Conservation (phyloP, 2,797 vertebrate genomes). For the Antennarius maculatus region DNA sequence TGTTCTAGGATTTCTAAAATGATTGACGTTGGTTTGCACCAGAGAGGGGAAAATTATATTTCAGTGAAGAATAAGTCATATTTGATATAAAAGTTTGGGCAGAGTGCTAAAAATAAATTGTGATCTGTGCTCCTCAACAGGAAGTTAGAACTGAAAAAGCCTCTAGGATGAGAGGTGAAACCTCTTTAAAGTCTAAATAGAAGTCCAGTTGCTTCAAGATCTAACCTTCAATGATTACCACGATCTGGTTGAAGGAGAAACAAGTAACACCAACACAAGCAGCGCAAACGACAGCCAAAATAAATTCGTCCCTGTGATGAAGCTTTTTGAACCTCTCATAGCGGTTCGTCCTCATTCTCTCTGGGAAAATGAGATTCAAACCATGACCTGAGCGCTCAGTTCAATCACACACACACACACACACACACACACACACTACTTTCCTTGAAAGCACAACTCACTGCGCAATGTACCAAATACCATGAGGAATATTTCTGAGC, state of each 20-base stretch:
- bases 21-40: background rate
- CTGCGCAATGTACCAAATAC: conserved; percentile 30
- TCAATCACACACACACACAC: conserved; percentile 39
- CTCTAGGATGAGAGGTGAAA: too few species aligned
- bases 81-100: background rate
- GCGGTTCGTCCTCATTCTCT: conserved; percentile 47
- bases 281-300: background rate
- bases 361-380: conserved; percentile 55
- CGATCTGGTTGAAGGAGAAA: too few species aligned
- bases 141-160: too few species aligned
- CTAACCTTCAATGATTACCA: too few species aligned
- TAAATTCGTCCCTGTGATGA: background rate
- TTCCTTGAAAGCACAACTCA: conserved; percentile 40
- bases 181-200: too few species aligned
- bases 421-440: background rate
- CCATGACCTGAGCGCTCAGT: conserved; percentile 47
- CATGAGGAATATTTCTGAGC: conserved; percentile 27
- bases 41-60: background rate
- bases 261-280: too few species aligned
- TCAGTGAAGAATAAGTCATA: background rate
- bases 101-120: too few species aligned
- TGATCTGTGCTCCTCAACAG: too few species aligned
- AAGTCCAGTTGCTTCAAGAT: too few species aligned
- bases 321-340: too few species aligned
- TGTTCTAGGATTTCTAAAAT: background rate